Conservation (phyloP, 2,888 invertebrate species). For the Sycophila texana region DNA sequence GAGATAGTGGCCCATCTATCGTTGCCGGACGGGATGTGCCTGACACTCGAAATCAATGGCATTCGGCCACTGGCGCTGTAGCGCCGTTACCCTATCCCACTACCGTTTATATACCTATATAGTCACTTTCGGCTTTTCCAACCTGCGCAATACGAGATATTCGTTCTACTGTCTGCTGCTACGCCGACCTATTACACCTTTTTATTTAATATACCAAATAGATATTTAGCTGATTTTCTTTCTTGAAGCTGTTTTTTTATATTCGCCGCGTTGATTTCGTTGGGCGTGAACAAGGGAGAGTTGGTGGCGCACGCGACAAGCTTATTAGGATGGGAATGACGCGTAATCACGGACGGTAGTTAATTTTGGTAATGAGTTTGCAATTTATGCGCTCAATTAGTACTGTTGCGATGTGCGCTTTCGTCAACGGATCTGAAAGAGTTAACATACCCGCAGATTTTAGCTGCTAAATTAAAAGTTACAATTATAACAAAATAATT, state of each 20-base stretch:
- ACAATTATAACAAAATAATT: too few species aligned
- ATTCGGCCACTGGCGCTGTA: slow-evolving; percentile 11
- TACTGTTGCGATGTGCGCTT: not conserved
- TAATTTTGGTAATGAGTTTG: slow-evolving; percentile 21
- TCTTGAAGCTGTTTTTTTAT: too few species aligned
- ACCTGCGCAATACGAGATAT: too few species aligned
- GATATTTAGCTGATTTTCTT: too few species aligned
- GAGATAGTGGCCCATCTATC: slow-evolving; percentile 61
- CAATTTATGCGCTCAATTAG: slow-evolving; percentile 10
- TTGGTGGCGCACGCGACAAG: not conserved
- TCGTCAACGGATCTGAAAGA: not conserved
- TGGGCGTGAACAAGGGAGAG: too few species aligned
- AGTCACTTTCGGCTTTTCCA: too few species aligned
- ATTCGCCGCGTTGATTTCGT: too few species aligned
- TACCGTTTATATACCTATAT: too few species aligned
- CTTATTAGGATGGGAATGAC: not conserved
- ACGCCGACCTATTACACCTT: not conserved
- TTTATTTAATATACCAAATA: not conserved
- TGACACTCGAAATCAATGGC: slow-evolving; percentile 61
- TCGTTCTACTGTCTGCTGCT: not conserved
- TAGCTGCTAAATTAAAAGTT: too few species aligned
- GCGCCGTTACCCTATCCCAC: too few species aligned
- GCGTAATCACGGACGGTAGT: not conserved
- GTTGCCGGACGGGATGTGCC: slow-evolving; percentile 57
- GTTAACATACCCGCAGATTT: too few species aligned